These are phyloP conservation scores for Prosapia bicincta DNA, from an alignment of 2,888 invertebrate species.

Conservation along the genomic window DNA sequence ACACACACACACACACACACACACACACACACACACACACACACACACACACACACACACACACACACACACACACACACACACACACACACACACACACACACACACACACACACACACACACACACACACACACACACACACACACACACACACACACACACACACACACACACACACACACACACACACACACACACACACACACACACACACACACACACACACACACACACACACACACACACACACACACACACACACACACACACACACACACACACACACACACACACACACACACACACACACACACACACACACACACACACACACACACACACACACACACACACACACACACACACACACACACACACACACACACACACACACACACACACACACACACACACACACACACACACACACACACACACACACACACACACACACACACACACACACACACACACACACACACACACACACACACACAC, in stretches of 20 bases:
- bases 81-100: background rate
- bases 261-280: background rate
- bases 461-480: background rate
- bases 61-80: background rate
- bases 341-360: slow-evolving; percentile 34
- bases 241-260: background rate
- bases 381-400: slow-evolving; percentile 32
- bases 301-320: slow-evolving; percentile 7
- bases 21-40: no score
- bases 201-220: background rate
- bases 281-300: slow-evolving; percentile 28
- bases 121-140: background rate
- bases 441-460: background rate
- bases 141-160: background rate
- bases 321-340: slow-evolving; percentile 36
- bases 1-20: no score
- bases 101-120: background rate
- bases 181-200: background rate
- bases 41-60: background rate
- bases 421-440: background rate
- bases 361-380: slow-evolving; percentile 40
- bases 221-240: background rate
- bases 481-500: background rate
- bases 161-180: background rate
- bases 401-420: slow-evolving; percentile 9